Evolutionary conservation across 2,888 invertebrate genomes (phyloP).

Genomic region (Drosophila anomelani): DNA sequence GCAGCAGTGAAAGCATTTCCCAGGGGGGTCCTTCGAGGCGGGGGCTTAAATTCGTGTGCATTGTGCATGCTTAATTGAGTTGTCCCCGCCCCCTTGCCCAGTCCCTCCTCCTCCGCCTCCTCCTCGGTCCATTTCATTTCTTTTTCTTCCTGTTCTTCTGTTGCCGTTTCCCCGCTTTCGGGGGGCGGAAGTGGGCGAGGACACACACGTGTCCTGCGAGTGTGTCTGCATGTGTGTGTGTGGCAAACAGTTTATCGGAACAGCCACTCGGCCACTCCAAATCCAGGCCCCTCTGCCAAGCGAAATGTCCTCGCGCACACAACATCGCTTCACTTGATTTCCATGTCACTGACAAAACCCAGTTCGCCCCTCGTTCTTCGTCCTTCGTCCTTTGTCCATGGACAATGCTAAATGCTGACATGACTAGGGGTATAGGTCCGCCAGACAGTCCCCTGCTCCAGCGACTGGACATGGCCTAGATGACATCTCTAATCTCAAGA

Average conservation of each 20-base stretch:
- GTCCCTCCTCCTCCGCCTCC: too few relatives aligned
- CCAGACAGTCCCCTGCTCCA: constrained; percentile 4
- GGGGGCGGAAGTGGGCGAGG: constrained; percentile 36
- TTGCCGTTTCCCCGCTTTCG: not conserved
- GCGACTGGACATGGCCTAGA: constrained; percentile 30
- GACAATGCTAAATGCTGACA: constrained; percentile 56
- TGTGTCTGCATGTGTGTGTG: constrained; percentile 30
- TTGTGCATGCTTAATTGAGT: constrained; percentile 79
- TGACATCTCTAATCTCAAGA: constrained; percentile 43
- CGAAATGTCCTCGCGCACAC: constrained; percentile 46
- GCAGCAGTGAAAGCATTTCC: constrained; percentile 61
- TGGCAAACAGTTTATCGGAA: constrained; percentile 68
- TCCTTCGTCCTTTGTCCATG: constrained; percentile 56
- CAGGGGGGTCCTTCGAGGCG: constrained; percentile 24
- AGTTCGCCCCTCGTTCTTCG: constrained; percentile 57
- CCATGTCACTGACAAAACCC: constrained; percentile 71
- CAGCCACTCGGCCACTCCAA: constrained; percentile 28
- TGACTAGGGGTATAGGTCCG: not conserved
- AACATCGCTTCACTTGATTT: constrained; percentile 69
- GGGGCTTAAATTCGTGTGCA: constrained; percentile 73
- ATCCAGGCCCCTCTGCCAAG: constrained; percentile 12
- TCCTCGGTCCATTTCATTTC: constrained; percentile 23
- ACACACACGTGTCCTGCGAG: constrained; percentile 4
- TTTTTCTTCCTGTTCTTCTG: constrained; percentile 15
- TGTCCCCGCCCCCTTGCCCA: constrained; percentile 14